These are phyloP conservation scores for Thomomys bottae DNA, from an alignment of 2,113 vertebrate species.

Conservation along the genomic window DNA sequence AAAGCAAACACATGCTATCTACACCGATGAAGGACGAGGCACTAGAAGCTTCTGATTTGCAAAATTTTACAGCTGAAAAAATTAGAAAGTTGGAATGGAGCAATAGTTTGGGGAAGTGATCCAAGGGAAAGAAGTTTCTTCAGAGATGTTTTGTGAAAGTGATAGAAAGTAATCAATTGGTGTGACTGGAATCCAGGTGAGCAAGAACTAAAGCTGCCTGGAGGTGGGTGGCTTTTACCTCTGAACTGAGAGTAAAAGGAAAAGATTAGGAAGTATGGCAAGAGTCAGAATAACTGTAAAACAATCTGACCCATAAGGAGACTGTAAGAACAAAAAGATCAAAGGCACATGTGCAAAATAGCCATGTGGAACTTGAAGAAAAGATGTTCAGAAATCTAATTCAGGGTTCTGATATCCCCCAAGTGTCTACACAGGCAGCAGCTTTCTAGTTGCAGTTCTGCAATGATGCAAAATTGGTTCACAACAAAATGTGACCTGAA, in stretches of 20 bases:
- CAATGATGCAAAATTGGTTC: neutral
- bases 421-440: neutral
- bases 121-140: neutral
- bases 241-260: neutral
- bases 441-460: neutral
- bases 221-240: neutral
- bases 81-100: neutral
- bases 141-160: neutral
- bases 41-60: neutral
- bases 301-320: neutral
- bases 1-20: neutral
- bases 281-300: neutral
- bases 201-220: neutral
- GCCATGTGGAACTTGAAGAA: neutral
- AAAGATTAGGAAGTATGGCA: neutral
- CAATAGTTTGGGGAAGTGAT: neutral
- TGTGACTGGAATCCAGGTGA: neutral
- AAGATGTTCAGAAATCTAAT: neutral
- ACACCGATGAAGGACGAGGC: neutral
- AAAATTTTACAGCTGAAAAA: neutral
- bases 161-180: neutral
- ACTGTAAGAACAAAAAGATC: neutral
- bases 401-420: neutral
- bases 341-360: neutral
- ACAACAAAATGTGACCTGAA: neutral